Base-by-base conservation (phyloP, 2,888 invertebrate genomes). In the Lasioglossum pauxillum region DNA sequence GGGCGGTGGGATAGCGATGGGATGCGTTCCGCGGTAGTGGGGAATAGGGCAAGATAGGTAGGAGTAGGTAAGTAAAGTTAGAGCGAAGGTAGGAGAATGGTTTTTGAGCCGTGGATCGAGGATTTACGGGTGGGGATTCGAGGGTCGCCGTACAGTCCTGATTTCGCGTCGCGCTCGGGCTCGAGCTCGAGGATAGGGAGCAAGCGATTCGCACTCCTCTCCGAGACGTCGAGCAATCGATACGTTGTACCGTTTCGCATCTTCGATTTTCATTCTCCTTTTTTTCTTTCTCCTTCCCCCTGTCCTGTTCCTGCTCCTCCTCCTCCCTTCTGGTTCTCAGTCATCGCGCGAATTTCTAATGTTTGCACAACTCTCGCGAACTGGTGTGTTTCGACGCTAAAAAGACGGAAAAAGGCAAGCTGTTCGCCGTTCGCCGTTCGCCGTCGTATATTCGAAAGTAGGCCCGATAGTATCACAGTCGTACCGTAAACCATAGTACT, bases 191-290 rank as follows among this genome's bases (percentile, higher is more conserved):
- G 73, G 67, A 83, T 83, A 83, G 80, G 87, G 84, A 87, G 86
- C 88, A 88, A 84, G 87, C 87, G 84, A 82, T 57, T 82, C 90
- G 89, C 92, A 92, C 91, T 93, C 90, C 91, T 84, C 88, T 90
- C 86, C 85, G 90, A 90, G 92, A 92, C 92, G 84, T 88, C 87
- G 87, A 75, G 53, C 74, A 71, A 80, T 75, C 79, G 78, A 74
- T 79, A 75, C 67, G 44, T 53, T 41, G 75, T 75, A 46, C 53
- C 60, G 27, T 80, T 74, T 35, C 41, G 27, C 76, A 57, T 53
- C 64, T 60, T 76, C 46, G 19, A 44, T 78, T 75, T 82, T 72
- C 35, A 23, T 69, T 74, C n/a, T 53, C 73, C 64, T 69, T 60
- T 67, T 44, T 46, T 79, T 60, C 49, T 78, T 46, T 64, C 44